Evolutionary conservation across 2,888 invertebrate species (phyloP).

Genomic region (Tipula unca): DNA sequence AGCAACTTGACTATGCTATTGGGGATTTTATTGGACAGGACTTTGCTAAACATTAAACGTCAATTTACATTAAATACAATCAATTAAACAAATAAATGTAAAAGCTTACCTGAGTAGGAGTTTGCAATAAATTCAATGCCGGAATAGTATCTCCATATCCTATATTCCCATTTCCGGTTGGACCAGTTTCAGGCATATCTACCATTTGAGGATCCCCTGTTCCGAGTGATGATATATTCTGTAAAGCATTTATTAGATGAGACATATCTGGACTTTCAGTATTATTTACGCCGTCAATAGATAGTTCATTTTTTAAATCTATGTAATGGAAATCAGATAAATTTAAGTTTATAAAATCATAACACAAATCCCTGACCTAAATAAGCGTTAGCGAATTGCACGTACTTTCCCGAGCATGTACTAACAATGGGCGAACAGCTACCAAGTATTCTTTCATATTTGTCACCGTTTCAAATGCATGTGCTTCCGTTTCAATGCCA

Average conservation of each 20-base stretch:
- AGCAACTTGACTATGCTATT: too few relatives aligned
- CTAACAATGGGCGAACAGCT: conserved; percentile 78
- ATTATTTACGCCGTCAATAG: conserved; percentile 22
- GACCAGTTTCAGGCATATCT: conserved; percentile 43
- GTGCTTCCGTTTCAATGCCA: conserved; percentile 88
- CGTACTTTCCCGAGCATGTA: conserved; percentile 85
- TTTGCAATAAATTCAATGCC: too few relatives aligned
- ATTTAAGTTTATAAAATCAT: too few relatives aligned
- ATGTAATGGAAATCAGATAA: background rate
- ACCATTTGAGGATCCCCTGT: conserved; percentile 49
- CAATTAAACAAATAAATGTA: too few relatives aligned
- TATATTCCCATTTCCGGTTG: conserved; percentile 29
- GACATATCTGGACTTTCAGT: conserved; percentile 54
- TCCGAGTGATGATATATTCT: conserved; percentile 75
- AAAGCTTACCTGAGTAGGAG: too few relatives aligned
- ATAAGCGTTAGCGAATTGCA: background rate
- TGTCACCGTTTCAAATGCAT: conserved; percentile 85
- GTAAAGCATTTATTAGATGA: conserved; percentile 82
- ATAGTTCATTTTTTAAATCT: conserved; percentile 23
- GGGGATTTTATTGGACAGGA: too few relatives aligned
- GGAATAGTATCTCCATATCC: too few relatives aligned
- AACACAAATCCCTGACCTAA: background rate
- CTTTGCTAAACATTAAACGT: too few relatives aligned
- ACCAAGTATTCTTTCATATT: conserved; percentile 83
- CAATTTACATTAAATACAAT: too few relatives aligned